Evolutionary conservation across 2,888 invertebrate species (phyloP).

Genomic region (Terebella lapidaria): DNA sequence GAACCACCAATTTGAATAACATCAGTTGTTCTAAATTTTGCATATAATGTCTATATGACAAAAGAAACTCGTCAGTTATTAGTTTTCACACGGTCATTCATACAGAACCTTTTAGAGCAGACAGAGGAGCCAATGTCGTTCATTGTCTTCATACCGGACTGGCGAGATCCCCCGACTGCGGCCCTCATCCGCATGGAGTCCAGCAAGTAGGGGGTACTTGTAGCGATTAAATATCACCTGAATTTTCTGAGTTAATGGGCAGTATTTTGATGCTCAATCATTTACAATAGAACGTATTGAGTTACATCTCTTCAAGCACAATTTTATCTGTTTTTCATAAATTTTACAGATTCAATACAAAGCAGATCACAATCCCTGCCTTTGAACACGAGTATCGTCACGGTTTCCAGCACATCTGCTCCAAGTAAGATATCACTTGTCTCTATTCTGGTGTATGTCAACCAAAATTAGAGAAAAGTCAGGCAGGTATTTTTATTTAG

Average conservation of each 20-base stretch:
- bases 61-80: too few relatives aligned
- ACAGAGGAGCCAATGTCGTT: constrained; percentile 87
- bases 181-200: constrained; percentile 71
- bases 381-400: constrained; percentile 93
- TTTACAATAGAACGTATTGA: too few relatives aligned
- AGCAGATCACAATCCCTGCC: constrained; percentile 86
- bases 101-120: constrained; percentile 69
- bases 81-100: too few relatives aligned
- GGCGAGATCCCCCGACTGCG: constrained; percentile 77
- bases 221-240: neutral
- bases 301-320: too few relatives aligned
- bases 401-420: constrained; percentile 89
- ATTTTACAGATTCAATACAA: constrained; percentile 63
- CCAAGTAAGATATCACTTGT: constrained; percentile 84
- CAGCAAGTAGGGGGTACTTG: constrained; percentile 37
- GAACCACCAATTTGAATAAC: too few relatives aligned
- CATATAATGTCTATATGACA: too few relatives aligned
- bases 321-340: too few relatives aligned
- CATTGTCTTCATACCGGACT: constrained; percentile 88
- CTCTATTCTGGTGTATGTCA: too few relatives aligned
- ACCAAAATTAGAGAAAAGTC: too few relatives aligned
- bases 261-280: too few relatives aligned
- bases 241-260: neutral
- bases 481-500: too few relatives aligned
- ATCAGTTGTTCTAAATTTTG: too few relatives aligned